Base-by-base conservation (phyloP, 2,888 invertebrate genomes). In the Petrolisthes cinctipes region DNA sequence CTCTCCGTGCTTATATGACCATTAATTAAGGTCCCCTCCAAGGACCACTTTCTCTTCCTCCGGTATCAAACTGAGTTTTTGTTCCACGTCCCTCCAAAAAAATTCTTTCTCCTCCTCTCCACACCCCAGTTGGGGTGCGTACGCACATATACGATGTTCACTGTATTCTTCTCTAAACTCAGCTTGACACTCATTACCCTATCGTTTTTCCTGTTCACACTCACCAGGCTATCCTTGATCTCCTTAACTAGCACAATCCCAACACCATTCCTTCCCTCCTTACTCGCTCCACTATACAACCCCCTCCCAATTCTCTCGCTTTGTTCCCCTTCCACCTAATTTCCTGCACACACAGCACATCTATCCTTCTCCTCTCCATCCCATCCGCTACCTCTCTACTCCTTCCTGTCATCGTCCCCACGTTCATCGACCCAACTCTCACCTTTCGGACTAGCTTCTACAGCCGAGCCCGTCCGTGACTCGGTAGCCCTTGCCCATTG, bases 291-390 rank as follows among this genome's bases (percentile, higher is more conserved):
- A 61, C 61, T 61, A 14, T 61, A 61, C 14, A 61, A 9, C 61
- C 61, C 7, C 61, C 61, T 14, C 71, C 71, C 5, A 71, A 17
- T 5, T 11, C n/a, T 5, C 71, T 6, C 5, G 71, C 71, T n/a
- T 5, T 11, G n/a, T n/a, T 71, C n/a, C 71, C 71, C n/a, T 71
- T 71, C 71, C 71, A 71, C n/a, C n/a, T 71, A 5, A n/a, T 71
- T n/a, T 71, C 71, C n/a, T 71, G 71, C n/a, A 71, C n/a, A n/a
- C 71, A 71, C 71, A 17, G 71, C n/a, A 71, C n/a, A 11, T 17
- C 71, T 17, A 71, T n/a, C n/a, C n/a, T 71, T 71, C 71, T 71
- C n/a, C 71, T 71, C 9, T 71, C 71, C 71, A 71, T 71, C n/a
- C 9, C n/a, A 17, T 71, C 71, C 9, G n/a, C 71, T n/a, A 71